Evolutionary conservation across 1,140 invertebrate species (phyloP).

Genomic region (Zaprionus lachaisei): DNA sequence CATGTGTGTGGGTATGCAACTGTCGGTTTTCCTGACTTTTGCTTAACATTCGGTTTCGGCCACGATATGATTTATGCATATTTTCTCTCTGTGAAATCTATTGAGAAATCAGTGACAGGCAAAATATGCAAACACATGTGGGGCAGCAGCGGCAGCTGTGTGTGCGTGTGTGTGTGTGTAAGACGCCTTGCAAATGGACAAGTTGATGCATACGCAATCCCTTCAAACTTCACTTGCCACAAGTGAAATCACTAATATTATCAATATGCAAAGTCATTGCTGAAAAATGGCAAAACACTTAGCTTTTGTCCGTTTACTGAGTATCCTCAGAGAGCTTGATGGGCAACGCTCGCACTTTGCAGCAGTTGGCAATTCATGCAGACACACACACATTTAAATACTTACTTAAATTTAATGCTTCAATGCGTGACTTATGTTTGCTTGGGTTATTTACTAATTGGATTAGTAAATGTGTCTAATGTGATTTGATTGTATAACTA

Average conservation of each 20-base stretch:
- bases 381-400: background rate
- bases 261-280: slow-evolving; percentile 38
- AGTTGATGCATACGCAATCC: slow-evolving; percentile 43
- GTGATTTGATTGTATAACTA: slow-evolving; percentile 19
- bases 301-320: slow-evolving; percentile 7
- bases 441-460: background rate
- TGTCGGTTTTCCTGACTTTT: slow-evolving; percentile 73
- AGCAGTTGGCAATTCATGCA: background rate
- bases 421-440: background rate
- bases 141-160: background rate
- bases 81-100: slow-evolving; percentile 71
- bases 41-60: slow-evolving; percentile 59
- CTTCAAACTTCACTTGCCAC: slow-evolving; percentile 28
- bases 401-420: slow-evolving; percentile 10
- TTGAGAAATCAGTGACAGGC: slow-evolving; percentile 80
- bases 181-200: slow-evolving; percentile 47
- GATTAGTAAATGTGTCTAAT: slow-evolving; percentile 20
- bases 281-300: slow-evolving; percentile 25
- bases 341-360: background rate
- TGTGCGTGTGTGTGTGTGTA: slow-evolving; percentile 16
- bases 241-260: slow-evolving; percentile 39
- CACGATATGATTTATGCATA: slow-evolving; percentile 77
- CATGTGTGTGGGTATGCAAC: slow-evolving; percentile 34
- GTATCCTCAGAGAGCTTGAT: background rate
- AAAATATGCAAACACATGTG: slow-evolving; percentile 58